Percentiles rank a stretch among this genome's conserved stretches.
Evolutionary conservation across 1,140 invertebrate species (phyloP).

Genomic region (Cyclina sinensis): DNA sequence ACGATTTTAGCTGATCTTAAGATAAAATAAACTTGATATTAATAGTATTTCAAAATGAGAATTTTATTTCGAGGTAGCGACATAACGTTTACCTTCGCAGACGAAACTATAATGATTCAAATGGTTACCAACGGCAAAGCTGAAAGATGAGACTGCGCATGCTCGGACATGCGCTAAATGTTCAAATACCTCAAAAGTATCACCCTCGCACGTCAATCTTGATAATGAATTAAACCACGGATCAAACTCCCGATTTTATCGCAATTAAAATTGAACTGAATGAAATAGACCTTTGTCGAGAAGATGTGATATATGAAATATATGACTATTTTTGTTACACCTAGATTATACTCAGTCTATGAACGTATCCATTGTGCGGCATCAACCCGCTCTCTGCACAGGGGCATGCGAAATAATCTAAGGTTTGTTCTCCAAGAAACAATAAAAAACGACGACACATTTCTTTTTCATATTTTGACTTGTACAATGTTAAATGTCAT

Average conservation of each 20-base stretch:
- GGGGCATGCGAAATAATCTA: too few relatives aligned
- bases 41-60: too few relatives aligned
- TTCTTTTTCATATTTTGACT: too few relatives aligned
- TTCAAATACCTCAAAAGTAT: conserved; percentile 35
- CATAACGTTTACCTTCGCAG: too few relatives aligned
- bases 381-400: not conserved
- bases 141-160: conserved; percentile 28
- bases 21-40: too few relatives aligned
- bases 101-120: too few relatives aligned
- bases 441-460: not conserved
- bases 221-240: conserved; percentile 40
- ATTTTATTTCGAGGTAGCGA: too few relatives aligned
- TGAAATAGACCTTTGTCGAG: conserved; percentile 10
- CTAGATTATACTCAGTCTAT: not conserved
- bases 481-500: too few relatives aligned
- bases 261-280: conserved; percentile 51
- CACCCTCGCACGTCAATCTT: not conserved
- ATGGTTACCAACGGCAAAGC: not conserved
- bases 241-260: conserved; percentile 44
- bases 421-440: too few relatives aligned
- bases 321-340: conserved; percentile 14
- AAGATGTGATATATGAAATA: conserved; percentile 47
- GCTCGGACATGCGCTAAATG: not conserved
- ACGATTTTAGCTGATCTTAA: too few relatives aligned
- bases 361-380: conserved; percentile 6